Base-by-base conservation (phyloP, 2,888 invertebrate species). In the Eugnorisma glareosa region DNA sequence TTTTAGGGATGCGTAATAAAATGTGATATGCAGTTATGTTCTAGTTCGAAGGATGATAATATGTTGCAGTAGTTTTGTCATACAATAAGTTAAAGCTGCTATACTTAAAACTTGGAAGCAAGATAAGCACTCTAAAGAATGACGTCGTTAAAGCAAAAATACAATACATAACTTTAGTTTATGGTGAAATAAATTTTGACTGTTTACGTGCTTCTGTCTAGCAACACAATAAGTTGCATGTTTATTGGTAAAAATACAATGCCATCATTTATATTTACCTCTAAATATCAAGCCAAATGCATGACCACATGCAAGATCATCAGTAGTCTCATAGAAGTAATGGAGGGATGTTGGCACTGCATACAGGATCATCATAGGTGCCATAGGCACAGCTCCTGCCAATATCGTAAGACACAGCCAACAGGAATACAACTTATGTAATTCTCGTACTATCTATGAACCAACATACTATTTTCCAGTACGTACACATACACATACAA, bases 1-100 rank as follows among this genome's bases (percentile, higher is more conserved):
- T 54, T 75, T 67, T 64, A 69, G 54, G 71, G 59, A n/a, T 77
- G 37, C 24, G 69, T 61, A 63, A 82, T 83, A 81, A 72, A 84
- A 77, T 73, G 51, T 72, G 57, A 59, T 63, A 77, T 54, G 79
- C 48, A 61, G 45, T 64, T 54, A 67, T 64, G 40, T 71, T 72
- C 48, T 71, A 18, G 45, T 59, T 43, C 21, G 15, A 59, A 11
- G 11, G 21, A 54, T 21, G 10, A 59, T 67, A 59, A 63, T 31
- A 68, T 45, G 67, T 28, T 67, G 54, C 48, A 61, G 45, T 37
- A 31, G 18, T 37, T 61, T 74, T 81, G 21, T 51, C 8, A 51
- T 63, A 18, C n/a, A 45, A 43, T 40, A 40, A 64, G 4, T 40
- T 59, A 21, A 21, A 21, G 10, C 21, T 61, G 3, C 21, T 61